A percentile compares a stretch with the other conserved stretches of the same genome.
Evolutionary conservation across 2,797 vertebrate species (phyloP).

Genomic region (Cephalopachus bancanus): DNA sequence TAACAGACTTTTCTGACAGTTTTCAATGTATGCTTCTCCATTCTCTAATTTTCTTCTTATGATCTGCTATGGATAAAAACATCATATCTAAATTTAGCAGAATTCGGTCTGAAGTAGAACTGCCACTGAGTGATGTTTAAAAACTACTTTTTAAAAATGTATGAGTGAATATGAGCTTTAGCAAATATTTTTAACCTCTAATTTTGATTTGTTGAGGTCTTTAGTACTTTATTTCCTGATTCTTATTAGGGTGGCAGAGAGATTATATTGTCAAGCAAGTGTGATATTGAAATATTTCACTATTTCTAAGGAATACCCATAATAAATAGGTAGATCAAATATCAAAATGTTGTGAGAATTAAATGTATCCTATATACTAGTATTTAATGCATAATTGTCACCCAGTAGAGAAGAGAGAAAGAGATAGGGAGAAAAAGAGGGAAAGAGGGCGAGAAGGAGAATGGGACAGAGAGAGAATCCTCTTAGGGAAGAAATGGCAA

Average conservation of each 20-base stretch:
- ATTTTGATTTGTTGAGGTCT: conserved; percentile 13
- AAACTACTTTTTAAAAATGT: background rate
- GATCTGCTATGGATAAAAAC: background rate
- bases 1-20: background rate
- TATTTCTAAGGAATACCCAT: background rate
- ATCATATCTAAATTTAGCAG: background rate
- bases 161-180: background rate
- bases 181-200: conserved; percentile 7
- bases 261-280: background rate
- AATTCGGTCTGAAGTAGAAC: conserved; percentile 4
- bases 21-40: background rate
- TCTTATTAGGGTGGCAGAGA: conserved; percentile 10
- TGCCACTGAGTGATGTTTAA: background rate
- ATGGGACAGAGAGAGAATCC: background rate
- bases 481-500: background rate
- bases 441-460: too few species aligned
- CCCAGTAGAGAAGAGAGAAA: background rate
- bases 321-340: background rate
- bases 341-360: background rate
- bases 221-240: background rate
- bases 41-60: conserved; percentile 14
- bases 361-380: background rate
- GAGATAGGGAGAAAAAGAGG: background rate
- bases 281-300: background rate
- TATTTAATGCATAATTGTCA: background rate